Evolutionary conservation across 2,888 invertebrate genomes (phyloP).

Genomic region (Meandrusa payeni): DNA sequence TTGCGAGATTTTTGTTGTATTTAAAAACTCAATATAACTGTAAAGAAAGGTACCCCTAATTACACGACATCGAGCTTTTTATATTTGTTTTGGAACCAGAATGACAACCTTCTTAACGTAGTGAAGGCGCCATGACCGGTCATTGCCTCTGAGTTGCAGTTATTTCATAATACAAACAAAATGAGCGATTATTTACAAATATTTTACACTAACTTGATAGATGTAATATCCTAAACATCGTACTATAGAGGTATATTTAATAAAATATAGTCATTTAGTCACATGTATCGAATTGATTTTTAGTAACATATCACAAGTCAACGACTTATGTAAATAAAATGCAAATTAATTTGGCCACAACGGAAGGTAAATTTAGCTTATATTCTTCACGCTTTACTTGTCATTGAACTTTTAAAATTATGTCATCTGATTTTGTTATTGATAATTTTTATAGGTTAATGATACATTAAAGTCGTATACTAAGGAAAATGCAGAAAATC

Average conservation of each 20-base stretch:
- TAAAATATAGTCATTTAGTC: not conserved
- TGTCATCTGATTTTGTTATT: slow-evolving; percentile 1
- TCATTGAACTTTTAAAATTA: not conserved
- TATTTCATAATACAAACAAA: slow-evolving; percentile 67
- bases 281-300: not conserved
- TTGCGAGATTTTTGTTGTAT: too few species aligned
- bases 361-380: not conserved
- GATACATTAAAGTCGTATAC: slow-evolving; percentile 51
- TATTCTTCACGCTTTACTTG: not conserved
- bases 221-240: not conserved
- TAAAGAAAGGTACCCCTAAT: slow-evolving; percentile 6
- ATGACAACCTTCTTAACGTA: slow-evolving; percentile 51
- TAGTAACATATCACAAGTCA: slow-evolving; percentile 7
- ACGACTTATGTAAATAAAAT: slow-evolving; percentile 13
- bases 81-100: slow-evolving; percentile 65
- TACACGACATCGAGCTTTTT: slow-evolving; percentile 20
- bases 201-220: slow-evolving; percentile 49
- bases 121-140: slow-evolving; percentile 58
- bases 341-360: slow-evolving; percentile 13
- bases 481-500: slow-evolving; percentile 58
- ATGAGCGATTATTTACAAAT: slow-evolving; percentile 58
- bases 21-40: not conserved
- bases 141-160: slow-evolving; percentile 75
- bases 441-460: slow-evolving; percentile 44
- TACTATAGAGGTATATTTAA: not conserved